A percentile compares a stretch with the other conserved stretches of the same genome.
These are phyloP conservation scores for Apogon hyalosoma DNA, from an alignment of 2,797 vertebrate genomes.

Conservation along the genomic window DNA sequence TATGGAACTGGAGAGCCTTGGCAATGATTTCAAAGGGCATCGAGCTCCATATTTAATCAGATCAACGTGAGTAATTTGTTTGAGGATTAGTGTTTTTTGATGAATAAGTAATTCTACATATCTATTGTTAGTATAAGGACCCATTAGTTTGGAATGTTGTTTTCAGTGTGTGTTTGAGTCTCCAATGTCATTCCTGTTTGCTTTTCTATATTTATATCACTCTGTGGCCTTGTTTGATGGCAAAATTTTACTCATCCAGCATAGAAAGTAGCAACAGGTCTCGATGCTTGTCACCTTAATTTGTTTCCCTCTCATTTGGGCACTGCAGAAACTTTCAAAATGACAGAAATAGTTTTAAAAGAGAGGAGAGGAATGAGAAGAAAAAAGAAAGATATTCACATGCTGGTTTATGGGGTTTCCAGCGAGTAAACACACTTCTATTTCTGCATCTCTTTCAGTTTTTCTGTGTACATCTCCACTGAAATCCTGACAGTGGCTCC, in stretches of 20 bases:
- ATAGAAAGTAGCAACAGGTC: not conserved
- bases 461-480: slow-evolving; percentile 48
- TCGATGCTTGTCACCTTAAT: slow-evolving; percentile 20
- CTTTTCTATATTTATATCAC: not conserved
- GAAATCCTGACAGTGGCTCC: slow-evolving; percentile 46
- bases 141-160: no score
- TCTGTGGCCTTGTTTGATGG: not conserved
- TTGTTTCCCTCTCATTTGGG: slow-evolving; percentile 10
- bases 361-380: not conserved
- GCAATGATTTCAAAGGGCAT: not conserved
- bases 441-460: slow-evolving; percentile 65
- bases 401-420: slow-evolving; percentile 64
- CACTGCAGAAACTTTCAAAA: slow-evolving; percentile 1
- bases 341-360: slow-evolving; percentile 34
- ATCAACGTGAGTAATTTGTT: not conserved
- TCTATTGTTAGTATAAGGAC: no score
- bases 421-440: slow-evolving; percentile 77
- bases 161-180: no score
- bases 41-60: not conserved
- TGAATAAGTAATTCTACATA: no score
- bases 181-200: not conserved
- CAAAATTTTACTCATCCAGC: not conserved
- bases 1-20: not conserved
- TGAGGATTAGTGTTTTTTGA: not conserved
- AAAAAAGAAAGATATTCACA: slow-evolving; percentile 43